Conservation (phyloP, 2,113 vertebrate species). For the Raja brachyura region DNA sequence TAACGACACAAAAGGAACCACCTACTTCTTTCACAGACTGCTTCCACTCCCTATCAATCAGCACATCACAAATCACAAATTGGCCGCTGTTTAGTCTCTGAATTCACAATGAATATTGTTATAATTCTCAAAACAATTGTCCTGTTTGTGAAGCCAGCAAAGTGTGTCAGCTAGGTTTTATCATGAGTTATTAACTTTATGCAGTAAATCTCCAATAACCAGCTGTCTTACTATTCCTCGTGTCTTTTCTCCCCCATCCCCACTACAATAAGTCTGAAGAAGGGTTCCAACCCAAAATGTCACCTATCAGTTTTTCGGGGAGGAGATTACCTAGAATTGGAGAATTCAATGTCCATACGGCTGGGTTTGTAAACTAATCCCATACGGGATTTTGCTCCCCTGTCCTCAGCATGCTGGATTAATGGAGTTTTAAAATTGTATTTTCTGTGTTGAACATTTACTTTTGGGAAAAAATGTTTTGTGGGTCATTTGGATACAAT, state of each 20-base stretch:
- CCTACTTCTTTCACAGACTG: not conserved
- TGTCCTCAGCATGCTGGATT: too few relatives aligned
- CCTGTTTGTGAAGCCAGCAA: not conserved
- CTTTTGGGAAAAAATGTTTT: not conserved
- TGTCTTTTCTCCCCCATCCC: too few relatives aligned
- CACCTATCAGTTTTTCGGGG: too few relatives aligned
- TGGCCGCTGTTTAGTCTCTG: not conserved
- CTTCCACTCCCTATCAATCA: not conserved
- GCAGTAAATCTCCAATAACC: too few relatives aligned
- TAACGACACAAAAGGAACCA: not conserved
- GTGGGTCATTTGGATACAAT: not conserved
- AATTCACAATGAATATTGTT: not conserved
- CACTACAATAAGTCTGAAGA: too few relatives aligned
- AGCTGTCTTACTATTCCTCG: too few relatives aligned
- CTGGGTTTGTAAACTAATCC: too few relatives aligned
- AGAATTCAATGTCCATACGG: too few relatives aligned
- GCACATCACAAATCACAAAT: not conserved
- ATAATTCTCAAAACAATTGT: not conserved
- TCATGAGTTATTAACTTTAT: not conserved
- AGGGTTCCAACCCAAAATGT: too few relatives aligned
- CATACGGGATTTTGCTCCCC: too few relatives aligned
- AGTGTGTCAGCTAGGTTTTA: not conserved
- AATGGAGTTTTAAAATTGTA: not conserved
- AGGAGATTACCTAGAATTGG: too few relatives aligned
- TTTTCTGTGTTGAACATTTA: not conserved